Percentiles rank a stretch among this genome's conserved stretches.
Conservation (phyloP, 2,113 vertebrate species). For the Panthera uncia region DNA sequence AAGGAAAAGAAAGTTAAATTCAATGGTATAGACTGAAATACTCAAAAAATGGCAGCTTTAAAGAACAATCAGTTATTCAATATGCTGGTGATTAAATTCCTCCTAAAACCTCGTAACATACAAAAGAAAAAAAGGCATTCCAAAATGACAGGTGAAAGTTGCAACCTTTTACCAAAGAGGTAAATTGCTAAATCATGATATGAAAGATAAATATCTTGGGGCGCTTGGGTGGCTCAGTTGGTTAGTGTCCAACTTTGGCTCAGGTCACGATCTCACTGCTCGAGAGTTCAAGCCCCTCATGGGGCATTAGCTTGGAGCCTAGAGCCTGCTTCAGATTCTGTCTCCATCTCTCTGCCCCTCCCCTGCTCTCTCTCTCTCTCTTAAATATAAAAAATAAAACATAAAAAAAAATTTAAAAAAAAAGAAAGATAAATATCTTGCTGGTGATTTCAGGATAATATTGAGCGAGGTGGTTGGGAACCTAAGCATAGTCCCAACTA, state of each 20-base stretch:
- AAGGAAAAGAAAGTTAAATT: slow-evolving; percentile 41
- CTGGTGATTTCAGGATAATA: not conserved
- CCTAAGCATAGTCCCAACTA: not conserved
- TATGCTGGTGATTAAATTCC: not conserved
- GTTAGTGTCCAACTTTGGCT: too few relatives aligned
- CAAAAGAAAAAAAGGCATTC: not conserved
- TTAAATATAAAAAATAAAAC: too few relatives aligned
- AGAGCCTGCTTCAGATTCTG: too few relatives aligned
- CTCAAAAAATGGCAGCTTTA: not conserved
- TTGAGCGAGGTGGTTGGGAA: not conserved
- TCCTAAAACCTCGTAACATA: slow-evolving; percentile 25
- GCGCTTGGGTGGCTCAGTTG: too few relatives aligned
- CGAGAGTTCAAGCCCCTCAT: too few relatives aligned
- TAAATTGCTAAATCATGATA: not conserved
- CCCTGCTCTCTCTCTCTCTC: too few relatives aligned
- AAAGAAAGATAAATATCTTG: slow-evolving; percentile 18
- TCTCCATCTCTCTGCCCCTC: too few relatives aligned
- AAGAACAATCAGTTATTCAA: slow-evolving; percentile 52
- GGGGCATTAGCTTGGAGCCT: too few relatives aligned
- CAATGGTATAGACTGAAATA: not conserved
- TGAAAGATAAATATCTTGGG: slow-evolving; percentile 21
- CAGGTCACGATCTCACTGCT: too few relatives aligned
- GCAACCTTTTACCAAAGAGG: not conserved
- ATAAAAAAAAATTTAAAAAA: too few relatives aligned
- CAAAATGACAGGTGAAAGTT: slow-evolving; percentile 29